Evolutionary conservation across 2,113 vertebrate genomes (phyloP), one percentile per base, ranked within the genome.

Genomic region (Nannospalax galili): DNA sequence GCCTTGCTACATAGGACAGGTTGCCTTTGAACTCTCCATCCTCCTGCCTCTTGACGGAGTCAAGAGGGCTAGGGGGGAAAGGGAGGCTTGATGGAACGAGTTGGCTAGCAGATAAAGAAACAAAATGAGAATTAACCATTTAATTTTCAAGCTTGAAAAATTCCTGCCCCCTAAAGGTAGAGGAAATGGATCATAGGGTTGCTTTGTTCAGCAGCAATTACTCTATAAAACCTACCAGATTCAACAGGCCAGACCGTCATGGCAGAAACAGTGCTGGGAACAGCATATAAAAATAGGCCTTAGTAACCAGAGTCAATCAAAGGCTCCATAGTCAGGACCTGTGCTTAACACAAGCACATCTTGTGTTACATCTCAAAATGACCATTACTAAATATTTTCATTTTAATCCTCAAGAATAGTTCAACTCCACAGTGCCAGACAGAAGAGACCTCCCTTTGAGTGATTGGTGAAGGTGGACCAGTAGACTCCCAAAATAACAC

Each of bases 61-160:
- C 40, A 26, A n/a, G 73, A 65, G 42, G 22, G 4, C 45, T 52
- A 15, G 40, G 40, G 52, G 9, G 64, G 79, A 48, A 77, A 32
- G 48, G 4, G 0, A 3, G 42, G 62, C 95, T 65, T 58, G 40
- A 48, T 69, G 12, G 28, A 87, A 88, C 12, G 52, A 73, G 15
- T n/a, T 86, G 69, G 19, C 22, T 74, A 56, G 64, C 45, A 62
- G 73, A 20, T 87, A 58, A 60, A 73, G 10, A 95, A 94, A 19
- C 26, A n/a, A 81, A 77, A 70, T n/a, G 26, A 82, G 56, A 94
- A 92, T 48, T 77, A 73, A 84, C 35, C 16, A 22, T 85, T 75
- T 75, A 73, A 88, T 75, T 17, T 84, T 95, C 37, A 88, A 85
- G 64, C 35, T 86, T 45, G 79, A 85, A 82, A 86, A 88, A 82